Base-by-base conservation (phyloP, 1,140 invertebrate species). In the Frieseomelitta varia region DNA sequence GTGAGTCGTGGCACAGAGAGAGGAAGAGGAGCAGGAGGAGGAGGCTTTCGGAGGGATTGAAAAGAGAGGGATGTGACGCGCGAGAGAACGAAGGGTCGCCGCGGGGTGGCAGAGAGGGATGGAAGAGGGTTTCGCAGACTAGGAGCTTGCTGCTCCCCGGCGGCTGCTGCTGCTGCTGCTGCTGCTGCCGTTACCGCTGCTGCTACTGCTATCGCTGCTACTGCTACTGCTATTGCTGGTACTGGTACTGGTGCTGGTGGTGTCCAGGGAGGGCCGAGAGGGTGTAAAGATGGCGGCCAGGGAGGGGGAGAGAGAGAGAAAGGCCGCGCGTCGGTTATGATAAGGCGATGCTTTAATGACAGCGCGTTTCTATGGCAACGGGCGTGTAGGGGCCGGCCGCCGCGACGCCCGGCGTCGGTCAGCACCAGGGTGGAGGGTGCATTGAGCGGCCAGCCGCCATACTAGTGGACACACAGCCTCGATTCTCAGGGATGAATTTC, bases 291-390 rank as follows among this genome's bases (percentile, higher is more conserved):
- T 94, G 93, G 93, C 93, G 93, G 88, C 93, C 87, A 81, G 90
- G 90, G 89, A 90, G 88, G 87, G 91, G 63, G n/a, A 39, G 77
- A 39, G 30, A 81, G 91, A 91, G 91, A 91, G 90, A 92, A 91
- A 90, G 88, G 90, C 84, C 89, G 91, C 93, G 94, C 93, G 92
- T 94, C 93, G 93, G 94, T 95, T 95, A 94, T 95, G 94, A 95
- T 95, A 95, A 95, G 94, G 94, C 94, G 94, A 95, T 94, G 94
- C 94, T 95, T 94, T 95, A 95, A 95, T 95, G 94, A 94, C 94
- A 95, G 92, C 93, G 92, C 86, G 94, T 94, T 91, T 87, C 94
- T 91, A 94, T 94, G 92, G 93, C 85, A 93, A 94, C 93, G 90
- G 91, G 90, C 89, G 91, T 92, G 90, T 93, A 92, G 94, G 93